A percentile compares a stretch with the other conserved stretches of the same genome.
Conservation (phyloP, 2,113 vertebrate species). For the Halichoeres trimaculatus region DNA sequence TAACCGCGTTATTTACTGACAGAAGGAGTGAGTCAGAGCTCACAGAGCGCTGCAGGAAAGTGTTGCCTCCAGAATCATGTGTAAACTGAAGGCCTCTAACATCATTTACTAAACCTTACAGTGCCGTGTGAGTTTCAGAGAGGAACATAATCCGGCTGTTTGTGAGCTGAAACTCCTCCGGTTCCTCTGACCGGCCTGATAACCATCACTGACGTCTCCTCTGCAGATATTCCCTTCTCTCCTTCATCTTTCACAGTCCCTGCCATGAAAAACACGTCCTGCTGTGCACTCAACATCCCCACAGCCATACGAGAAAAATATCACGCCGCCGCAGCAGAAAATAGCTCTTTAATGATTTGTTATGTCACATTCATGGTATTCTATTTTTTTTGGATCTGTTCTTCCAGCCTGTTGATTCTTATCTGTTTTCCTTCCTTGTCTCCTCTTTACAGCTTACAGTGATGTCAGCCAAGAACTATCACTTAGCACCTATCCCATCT, state of each 20-base stretch:
- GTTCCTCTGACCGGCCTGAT: constrained; percentile 49
- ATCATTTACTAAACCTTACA: constrained; percentile 52
- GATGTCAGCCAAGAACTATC: constrained; percentile 81
- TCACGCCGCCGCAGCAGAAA: constrained; percentile 6
- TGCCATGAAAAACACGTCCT: constrained; percentile 61
- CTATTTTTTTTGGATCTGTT: constrained; percentile 16
- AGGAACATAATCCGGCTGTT: too few species aligned
- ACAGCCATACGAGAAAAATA: too few species aligned
- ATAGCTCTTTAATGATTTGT: constrained; percentile 1
- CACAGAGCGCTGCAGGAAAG: constrained; percentile 33
- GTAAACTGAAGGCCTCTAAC: too few species aligned
- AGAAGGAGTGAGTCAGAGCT: constrained; percentile 56
- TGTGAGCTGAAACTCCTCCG: constrained; percentile 51
- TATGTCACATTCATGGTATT: constrained; percentile 23
- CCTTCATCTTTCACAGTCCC: constrained; percentile 37
- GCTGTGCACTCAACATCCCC: constrained; percentile 18
- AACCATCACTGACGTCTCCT: constrained; percentile 52
- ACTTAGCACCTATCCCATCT: constrained; percentile 75
- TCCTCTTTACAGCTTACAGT: constrained; percentile 49
- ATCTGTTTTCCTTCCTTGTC: constrained; percentile 44
- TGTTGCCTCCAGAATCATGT: constrained; percentile 42
- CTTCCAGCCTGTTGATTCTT: constrained; percentile 45
- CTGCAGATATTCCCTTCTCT: constrained; percentile 52
- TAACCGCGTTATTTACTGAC: constrained; percentile 36
- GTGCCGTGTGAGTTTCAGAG: too few species aligned